Base-by-base conservation (phyloP, 2,797 vertebrate species). In the Rhinoraja longicauda region DNA sequence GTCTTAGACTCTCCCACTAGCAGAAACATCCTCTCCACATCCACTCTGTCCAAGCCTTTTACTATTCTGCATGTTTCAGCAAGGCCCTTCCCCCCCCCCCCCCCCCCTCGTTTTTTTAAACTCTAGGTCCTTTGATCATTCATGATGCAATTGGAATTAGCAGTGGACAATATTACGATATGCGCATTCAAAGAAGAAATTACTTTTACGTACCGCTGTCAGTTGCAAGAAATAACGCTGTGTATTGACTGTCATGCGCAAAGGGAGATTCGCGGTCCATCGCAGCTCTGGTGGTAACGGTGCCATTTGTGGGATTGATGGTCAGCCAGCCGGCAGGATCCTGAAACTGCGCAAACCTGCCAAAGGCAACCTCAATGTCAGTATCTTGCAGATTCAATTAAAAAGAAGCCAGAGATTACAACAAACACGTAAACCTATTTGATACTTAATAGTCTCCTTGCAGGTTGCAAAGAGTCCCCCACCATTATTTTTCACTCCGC, bases 261-360 rank as follows among this genome's bases (percentile, higher is more conserved):
- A 97, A 96, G 0, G 97, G 96, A 26, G 99, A 99, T 95, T 99
- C 99, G 0, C 98, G 97, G 94, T 99, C 99, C 96, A 99, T 95
- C 4, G 97, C 93, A 0, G 97, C 97, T 0, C 96, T 97, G 93
- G 98, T 99, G 96, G 97, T 97, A n/a, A 99, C 96, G 0, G 97
- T 98, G 19, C 98, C 99, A 0, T 97, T 98, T 94, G 98, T 97
- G 0, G 98, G 98, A 95, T 98, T 98, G 94, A 99, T 98, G 72
- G 96, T 97, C 93, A 99, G 96, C 99, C 99, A 99, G 70, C 97
- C 97, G 17, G 98, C 98, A 0, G 98, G 98, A 95, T 99, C 99
- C 95, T 96, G 97, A 95, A 98, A 96, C 93, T 98, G 94, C 0
- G 98, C 97, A 93, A 98, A 99, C 95, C 99, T 99, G 94, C 0